Percentiles rank a stretch among this genome's conserved stretches.
Conservation (phyloP, 2,888 invertebrate species). For the Masnerella sp. region DNA sequence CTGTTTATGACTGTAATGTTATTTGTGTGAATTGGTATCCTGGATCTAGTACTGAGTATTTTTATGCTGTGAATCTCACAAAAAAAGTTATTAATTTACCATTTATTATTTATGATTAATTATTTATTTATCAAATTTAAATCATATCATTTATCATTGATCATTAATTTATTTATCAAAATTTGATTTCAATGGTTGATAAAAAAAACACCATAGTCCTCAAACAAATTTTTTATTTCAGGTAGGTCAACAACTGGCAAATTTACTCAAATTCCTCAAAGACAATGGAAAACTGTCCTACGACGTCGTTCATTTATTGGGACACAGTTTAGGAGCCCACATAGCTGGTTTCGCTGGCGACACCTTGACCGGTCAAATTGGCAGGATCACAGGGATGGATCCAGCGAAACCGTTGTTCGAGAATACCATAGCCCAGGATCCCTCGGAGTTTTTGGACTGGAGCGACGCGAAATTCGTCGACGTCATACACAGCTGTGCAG, state of each 20-base stretch:
- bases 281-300: slow-evolving; percentile 63
- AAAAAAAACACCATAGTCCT: too few relatives aligned
- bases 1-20: slow-evolving; percentile 77
- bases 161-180: too few relatives aligned
- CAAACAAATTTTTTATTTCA: slow-evolving; percentile 37
- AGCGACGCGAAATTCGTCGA: slow-evolving; percentile 86
- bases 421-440: slow-evolving; percentile 70
- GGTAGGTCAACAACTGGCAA: slow-evolving; percentile 71
- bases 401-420: slow-evolving; percentile 85
- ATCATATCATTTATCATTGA: too few relatives aligned
- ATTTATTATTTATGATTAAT: too few relatives aligned
- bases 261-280: slow-evolving; percentile 70
- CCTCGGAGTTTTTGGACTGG: slow-evolving; percentile 79
- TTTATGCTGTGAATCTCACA: slow-evolving; percentile 64
- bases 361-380: slow-evolving; percentile 68
- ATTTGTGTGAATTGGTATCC: slow-evolving; percentile 79
- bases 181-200: too few relatives aligned
- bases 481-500: slow-evolving; percentile 86
- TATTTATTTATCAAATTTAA: too few relatives aligned
- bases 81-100: slow-evolving; percentile 60
- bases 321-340: slow-evolving; percentile 76
- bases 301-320: slow-evolving; percentile 71
- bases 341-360: slow-evolving; percentile 72
- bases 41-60: slow-evolving; percentile 68
- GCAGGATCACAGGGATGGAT: slow-evolving; percentile 80